phyloP scores from a whole-genome alignment of 2,888 invertebrate genomes.

The Melipona beecheii region DNA sequence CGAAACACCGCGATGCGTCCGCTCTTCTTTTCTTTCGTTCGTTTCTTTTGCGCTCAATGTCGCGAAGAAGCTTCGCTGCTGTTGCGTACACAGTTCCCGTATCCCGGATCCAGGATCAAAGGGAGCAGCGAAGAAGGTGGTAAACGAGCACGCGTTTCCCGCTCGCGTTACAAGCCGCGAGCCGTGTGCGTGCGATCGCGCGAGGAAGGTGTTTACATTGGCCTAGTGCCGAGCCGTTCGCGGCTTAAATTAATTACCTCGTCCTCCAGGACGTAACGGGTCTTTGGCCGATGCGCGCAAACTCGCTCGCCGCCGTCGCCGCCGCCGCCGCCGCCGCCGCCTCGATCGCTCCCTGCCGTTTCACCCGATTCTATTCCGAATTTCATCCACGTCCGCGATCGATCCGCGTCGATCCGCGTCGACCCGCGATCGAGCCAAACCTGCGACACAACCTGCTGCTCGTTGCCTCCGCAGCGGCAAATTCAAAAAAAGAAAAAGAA shows the following conservation, averaged over 20 bases:
- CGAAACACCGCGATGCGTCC: neutral
- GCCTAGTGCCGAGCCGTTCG: slow-evolving; percentile 81
- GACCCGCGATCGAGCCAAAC: too few relatives aligned
- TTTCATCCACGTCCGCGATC: too few relatives aligned
- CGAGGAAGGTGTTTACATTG: slow-evolving; percentile 80
- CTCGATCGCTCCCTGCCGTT: slow-evolving; percentile 69
- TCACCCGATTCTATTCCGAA: slow-evolving; percentile 75
- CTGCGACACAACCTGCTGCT: too few relatives aligned
- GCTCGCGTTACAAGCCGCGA: slow-evolving; percentile 45
- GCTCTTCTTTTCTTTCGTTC: neutral
- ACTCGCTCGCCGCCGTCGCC: slow-evolving; percentile 26
- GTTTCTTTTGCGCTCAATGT: neutral
- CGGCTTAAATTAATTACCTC: slow-evolving; percentile 83
- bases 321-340: slow-evolving; percentile 5
- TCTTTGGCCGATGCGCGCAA: slow-evolving; percentile 75
- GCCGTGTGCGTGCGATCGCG: slow-evolving; percentile 50
- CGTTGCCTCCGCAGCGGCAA: too few relatives aligned
- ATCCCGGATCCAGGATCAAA: slow-evolving; percentile 27
- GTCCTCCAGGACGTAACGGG: slow-evolving; percentile 81
- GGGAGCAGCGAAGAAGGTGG: slow-evolving; percentile 15
- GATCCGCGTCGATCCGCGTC: too few relatives aligned
- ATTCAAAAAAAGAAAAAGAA: too few relatives aligned
- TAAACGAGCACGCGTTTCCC: slow-evolving; percentile 41
- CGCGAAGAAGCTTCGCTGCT: slow-evolving; percentile 5
- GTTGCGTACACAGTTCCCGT: slow-evolving; percentile 14